Percentiles rank a stretch among this genome's conserved stretches.
These are phyloP conservation scores for Conops quadrifasciatus DNA, from an alignment of 2,888 invertebrate genomes.

Conservation along the genomic window DNA sequence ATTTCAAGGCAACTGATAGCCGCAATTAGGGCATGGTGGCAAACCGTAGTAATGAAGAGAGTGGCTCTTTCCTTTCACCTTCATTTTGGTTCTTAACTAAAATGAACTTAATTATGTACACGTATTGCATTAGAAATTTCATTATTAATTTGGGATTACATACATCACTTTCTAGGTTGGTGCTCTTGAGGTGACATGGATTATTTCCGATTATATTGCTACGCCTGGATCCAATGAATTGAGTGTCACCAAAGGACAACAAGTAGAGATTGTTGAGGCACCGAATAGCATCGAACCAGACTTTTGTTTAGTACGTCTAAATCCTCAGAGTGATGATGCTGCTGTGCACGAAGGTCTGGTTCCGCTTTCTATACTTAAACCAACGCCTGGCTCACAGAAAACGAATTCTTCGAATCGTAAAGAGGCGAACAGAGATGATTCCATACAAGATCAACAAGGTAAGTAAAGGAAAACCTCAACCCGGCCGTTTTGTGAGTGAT, in stretches of 20 bases:
- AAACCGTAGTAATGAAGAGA: too few relatives aligned
- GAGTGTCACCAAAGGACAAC: conserved; percentile 88
- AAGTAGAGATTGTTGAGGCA: conserved; percentile 87
- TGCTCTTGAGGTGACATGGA: conserved; percentile 89
- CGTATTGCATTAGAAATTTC: too few relatives aligned
- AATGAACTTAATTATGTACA: too few relatives aligned
- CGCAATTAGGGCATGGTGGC: too few relatives aligned
- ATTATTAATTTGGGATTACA: conserved; percentile 37
- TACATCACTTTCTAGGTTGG: conserved; percentile 70
- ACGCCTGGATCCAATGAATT: conserved; percentile 80
- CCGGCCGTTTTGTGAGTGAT: not conserved
- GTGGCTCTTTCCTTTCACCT: too few relatives aligned
- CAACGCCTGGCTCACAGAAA: conserved; percentile 71
- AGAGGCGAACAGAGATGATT: conserved; percentile 59
- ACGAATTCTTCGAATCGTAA: conserved; percentile 52
- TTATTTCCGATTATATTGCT: conserved; percentile 85
- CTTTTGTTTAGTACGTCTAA: conserved; percentile 76
- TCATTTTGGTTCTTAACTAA: too few relatives aligned
- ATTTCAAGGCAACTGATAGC: too few relatives aligned
- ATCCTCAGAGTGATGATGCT: conserved; percentile 67
- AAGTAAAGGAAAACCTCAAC: conserved; percentile 35
- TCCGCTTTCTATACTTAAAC: conserved; percentile 80
- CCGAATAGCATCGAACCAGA: conserved; percentile 74
- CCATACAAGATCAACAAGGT: conserved; percentile 64
- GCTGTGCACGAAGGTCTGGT: conserved; percentile 80